A percentile compares a stretch with the other conserved stretches of the same genome.
phyloP scores from a whole-genome alignment of 2,113 vertebrate species.

The Baryphthengus martii region DNA sequence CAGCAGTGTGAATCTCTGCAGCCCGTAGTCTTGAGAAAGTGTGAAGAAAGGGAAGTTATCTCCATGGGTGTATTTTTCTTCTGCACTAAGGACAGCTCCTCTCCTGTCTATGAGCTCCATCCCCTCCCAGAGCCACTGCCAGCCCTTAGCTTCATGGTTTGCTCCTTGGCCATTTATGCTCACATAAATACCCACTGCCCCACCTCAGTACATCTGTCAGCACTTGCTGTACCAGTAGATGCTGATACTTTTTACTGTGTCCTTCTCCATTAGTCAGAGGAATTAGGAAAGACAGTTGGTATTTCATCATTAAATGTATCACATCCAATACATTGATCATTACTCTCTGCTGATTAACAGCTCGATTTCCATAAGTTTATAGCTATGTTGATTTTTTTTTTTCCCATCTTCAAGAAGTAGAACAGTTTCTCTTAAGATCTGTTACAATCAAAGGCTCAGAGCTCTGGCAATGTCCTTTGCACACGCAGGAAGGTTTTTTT shows the following conservation, averaged over 20 bases:
- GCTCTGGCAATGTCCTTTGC: slow-evolving; percentile 36
- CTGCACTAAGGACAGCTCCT: background rate
- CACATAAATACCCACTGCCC: background rate
- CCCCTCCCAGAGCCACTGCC: background rate
- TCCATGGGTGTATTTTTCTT: background rate
- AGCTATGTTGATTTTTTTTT: background rate
- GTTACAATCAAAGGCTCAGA: slow-evolving; percentile 46
- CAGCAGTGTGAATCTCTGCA: background rate
- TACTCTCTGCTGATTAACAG: slow-evolving; percentile 44
- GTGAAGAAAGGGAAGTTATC: background rate
- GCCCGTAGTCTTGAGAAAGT: background rate
- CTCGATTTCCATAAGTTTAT: background rate
- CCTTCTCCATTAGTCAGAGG: slow-evolving; percentile 2
- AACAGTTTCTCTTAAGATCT: slow-evolving; percentile 30
- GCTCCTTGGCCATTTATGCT: background rate
- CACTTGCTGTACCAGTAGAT: background rate
- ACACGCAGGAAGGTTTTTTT: background rate
- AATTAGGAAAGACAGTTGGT: slow-evolving; percentile 30
- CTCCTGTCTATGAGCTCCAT: background rate
- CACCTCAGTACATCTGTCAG: background rate
- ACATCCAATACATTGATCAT: slow-evolving; percentile 31
- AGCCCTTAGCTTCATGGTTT: background rate
- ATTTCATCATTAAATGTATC: slow-evolving; percentile 19
- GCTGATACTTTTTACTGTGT: background rate
- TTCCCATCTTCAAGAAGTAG: background rate